Conservation (phyloP, 1,140 invertebrate genomes). For the Globodera rostochiensis region DNA sequence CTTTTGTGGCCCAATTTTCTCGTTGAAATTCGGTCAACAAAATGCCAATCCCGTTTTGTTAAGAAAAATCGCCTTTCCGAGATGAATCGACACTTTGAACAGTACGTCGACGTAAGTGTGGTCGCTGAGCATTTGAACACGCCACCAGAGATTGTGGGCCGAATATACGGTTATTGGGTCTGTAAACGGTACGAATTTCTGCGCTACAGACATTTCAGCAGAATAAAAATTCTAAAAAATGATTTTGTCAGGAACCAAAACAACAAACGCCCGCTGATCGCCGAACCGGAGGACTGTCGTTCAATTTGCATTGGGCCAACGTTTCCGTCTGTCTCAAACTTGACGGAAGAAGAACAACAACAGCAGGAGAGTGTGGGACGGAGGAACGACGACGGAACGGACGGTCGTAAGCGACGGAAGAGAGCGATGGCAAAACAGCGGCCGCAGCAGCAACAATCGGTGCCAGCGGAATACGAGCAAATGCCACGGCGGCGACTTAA, state of each 20-base stretch:
- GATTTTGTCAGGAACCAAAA: not conserved
- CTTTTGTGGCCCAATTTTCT: too few relatives aligned
- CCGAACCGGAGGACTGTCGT: conserved; percentile 28
- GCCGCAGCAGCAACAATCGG: not conserved
- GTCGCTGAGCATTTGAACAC: conserved; percentile 27
- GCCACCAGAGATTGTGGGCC: conserved; percentile 21
- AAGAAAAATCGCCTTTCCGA: conserved; percentile 14
- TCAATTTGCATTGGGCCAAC: not conserved
- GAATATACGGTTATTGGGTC: conserved; percentile 45
- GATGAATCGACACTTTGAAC: conserved; percentile 38
- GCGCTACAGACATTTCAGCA: not conserved
- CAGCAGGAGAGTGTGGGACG: not conserved
- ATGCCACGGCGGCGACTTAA: not conserved
- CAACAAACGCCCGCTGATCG: conserved; percentile 24
- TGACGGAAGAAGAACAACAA: not conserved
- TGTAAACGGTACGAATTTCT: conserved; percentile 33
- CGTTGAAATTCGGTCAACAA: not conserved
- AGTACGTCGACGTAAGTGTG: conserved; percentile 43
- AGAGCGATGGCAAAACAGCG: not conserved
- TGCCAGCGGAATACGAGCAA: too few relatives aligned
- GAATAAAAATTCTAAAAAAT: not conserved
- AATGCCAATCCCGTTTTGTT: conserved; percentile 15
- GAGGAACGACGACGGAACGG: not conserved
- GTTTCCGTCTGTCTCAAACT: not conserved
- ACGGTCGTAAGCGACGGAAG: not conserved